These are phyloP conservation scores for Bufo gargarizans DNA, from an alignment of 2,113 vertebrate species.

Conservation along the genomic window DNA sequence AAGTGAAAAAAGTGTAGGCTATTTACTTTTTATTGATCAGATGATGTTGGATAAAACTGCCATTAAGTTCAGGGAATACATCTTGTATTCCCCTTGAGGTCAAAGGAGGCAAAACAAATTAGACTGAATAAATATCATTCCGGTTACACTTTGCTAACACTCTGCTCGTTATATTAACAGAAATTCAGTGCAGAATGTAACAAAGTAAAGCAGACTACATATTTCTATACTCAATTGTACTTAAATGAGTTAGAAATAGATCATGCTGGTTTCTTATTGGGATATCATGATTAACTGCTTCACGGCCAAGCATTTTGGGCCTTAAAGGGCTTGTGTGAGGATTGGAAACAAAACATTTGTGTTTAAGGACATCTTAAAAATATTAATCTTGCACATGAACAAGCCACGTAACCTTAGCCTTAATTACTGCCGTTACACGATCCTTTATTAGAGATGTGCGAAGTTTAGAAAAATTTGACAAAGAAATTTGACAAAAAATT, in stretches of 20 bases:
- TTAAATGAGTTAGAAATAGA: not conserved
- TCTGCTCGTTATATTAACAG: not conserved
- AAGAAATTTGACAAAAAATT: too few species aligned
- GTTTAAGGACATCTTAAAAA: too few species aligned
- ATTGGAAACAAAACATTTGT: too few species aligned
- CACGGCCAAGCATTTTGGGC: not conserved
- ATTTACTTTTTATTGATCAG: conserved; percentile 99
- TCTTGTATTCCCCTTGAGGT: conserved; percentile 79
- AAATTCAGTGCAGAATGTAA: not conserved
- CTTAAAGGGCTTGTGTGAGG: not conserved
- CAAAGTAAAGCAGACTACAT: not conserved
- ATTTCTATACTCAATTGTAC: not conserved
- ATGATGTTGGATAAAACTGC: conserved; percentile 98
- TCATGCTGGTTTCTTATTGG: not conserved
- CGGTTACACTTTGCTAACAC: conserved; percentile 1
- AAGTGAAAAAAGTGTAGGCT: conserved; percentile 98
- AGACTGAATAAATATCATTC: conserved; percentile 73
- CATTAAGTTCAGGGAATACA: conserved; percentile 97
- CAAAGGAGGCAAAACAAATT: conserved; percentile 78
- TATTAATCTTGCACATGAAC: too few species aligned
- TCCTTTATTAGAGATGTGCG: too few species aligned
- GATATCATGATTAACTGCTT: not conserved
- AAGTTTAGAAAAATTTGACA: too few species aligned
- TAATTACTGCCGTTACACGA: too few species aligned
- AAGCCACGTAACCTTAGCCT: too few species aligned